Evolutionary conservation across 2,888 invertebrate genomes (phyloP), one percentile per base, ranked within the genome.

Genomic region (Drosophila kanekoi): DNA sequence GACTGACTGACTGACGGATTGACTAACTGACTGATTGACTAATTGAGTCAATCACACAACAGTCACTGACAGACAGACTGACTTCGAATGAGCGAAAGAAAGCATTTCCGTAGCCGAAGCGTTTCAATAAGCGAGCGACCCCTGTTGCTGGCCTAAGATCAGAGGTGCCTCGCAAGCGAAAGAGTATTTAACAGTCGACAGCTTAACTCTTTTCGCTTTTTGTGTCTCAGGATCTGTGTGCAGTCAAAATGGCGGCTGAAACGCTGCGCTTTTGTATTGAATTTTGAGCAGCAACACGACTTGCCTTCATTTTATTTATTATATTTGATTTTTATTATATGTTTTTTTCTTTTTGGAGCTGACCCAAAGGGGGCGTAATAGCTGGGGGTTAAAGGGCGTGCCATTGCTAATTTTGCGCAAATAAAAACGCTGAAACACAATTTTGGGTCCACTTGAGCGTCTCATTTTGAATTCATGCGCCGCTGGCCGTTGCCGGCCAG

Each of bases 401-500:
- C 38, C 62, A 44, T 52, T 73, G 78, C 88, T 83, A 83, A 83
- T 83, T 83, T 88, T 86, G 89, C 72, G 80, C 83, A 83, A 83
- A 83, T 88, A 83, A 83, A 83, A 83, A 82, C 72, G 80, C 71
- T 79, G 71, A 85, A 72, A 87, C 70, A 87, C 84, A 80, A 69
- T 82, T 84, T 77, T 51, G 56, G 81, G 72, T 74, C 81, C 82
- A 73, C 79, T 85, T 82, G 73, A 77, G 73, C 67, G 80, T 79
- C 88, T 83, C 89, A 83, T 83, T 83, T 83, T 74, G 87, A 80
- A 83, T 83, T 83, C 83, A 83, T 88, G 86, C 77, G 76, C 78
- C 78, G 73, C 68, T 58, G 57, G 76, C 66, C 59, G 53, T 28
- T 28, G 28, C 28, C 28, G 8, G 28, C 28, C 2, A 28, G 28